phyloP scores from a whole-genome alignment of 2,113 vertebrate species.

The Pangasianodon hypophthalmus region DNA sequence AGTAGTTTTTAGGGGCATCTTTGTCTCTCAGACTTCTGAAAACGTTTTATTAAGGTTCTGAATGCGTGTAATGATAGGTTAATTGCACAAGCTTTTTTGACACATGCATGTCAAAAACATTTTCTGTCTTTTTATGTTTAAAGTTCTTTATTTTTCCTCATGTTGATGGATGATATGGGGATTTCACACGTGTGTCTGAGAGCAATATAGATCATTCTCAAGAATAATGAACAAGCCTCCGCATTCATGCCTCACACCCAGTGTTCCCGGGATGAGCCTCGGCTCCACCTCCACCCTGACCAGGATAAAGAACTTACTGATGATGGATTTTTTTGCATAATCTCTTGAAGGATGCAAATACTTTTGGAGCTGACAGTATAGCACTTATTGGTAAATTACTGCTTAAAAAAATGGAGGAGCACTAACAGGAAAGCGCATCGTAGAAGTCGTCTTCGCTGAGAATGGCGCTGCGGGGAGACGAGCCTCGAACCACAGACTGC shows the following conservation, averaged over 20 bases:
- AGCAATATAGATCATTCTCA: background rate
- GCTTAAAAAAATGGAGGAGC: background rate
- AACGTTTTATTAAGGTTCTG: no score
- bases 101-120: no score
- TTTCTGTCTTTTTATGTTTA: background rate
- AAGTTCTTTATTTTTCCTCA: background rate
- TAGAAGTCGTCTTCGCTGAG: slow-evolving; percentile 96
- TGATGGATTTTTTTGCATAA: background rate
- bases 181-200: background rate
- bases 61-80: no score
- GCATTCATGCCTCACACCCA: background rate
- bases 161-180: background rate
- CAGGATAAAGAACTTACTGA: background rate
- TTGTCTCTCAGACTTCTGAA: no score
- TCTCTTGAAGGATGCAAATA: background rate
- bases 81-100: no score
- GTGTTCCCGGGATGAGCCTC: background rate
- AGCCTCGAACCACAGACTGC: slow-evolving; percentile 89
- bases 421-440: slow-evolving; percentile 91
- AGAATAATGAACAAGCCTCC: background rate
- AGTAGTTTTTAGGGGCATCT: no score
- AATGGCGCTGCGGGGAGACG: slow-evolving; percentile 77
- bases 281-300: background rate
- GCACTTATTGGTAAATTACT: background rate
- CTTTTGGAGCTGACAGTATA: background rate